Conservation (phyloP, 1,140 invertebrate genomes). For the Meloidogyne hapla region DNA sequence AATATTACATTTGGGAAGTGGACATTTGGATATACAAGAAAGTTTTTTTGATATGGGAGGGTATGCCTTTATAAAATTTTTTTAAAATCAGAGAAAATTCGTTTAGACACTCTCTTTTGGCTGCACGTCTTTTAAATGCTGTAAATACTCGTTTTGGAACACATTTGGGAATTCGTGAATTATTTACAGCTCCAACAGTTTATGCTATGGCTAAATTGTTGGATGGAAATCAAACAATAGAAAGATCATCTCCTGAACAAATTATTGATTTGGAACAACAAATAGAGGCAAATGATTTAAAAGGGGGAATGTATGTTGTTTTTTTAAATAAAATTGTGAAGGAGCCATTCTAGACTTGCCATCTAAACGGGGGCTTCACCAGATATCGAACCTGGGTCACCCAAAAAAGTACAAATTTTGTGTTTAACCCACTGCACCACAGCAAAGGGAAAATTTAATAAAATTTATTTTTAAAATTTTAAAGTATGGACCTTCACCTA, state of each 20-base stretch:
- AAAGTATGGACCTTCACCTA: constrained; percentile 65
- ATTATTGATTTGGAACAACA: constrained; percentile 64
- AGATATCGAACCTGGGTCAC: neutral
- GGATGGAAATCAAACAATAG: constrained; percentile 51
- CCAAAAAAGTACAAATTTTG: too few relatives aligned
- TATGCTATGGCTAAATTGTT: constrained; percentile 63
- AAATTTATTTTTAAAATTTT: constrained; percentile 17
- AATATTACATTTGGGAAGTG: constrained; percentile 57
- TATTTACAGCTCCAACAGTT: constrained; percentile 66
- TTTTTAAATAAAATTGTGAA: too few relatives aligned
- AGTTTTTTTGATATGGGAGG: constrained; percentile 68
- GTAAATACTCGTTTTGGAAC: constrained; percentile 64
- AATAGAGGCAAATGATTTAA: constrained; percentile 65
- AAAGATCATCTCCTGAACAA: constrained; percentile 39
- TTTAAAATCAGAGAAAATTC: neutral
- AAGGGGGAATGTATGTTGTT: constrained; percentile 57
- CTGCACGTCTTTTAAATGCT: constrained; percentile 65
- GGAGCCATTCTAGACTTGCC: too few relatives aligned
- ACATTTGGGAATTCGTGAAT: constrained; percentile 64
- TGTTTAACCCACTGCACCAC: too few relatives aligned
- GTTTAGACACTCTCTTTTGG: constrained; percentile 67
- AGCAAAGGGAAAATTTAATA: neutral
- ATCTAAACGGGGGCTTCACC: too few relatives aligned
- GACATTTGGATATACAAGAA: constrained; percentile 66
- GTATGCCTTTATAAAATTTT: constrained; percentile 40